Evolutionary conservation across 2,797 vertebrate species (phyloP).

Genomic region (Echiichthys vipera): DNA sequence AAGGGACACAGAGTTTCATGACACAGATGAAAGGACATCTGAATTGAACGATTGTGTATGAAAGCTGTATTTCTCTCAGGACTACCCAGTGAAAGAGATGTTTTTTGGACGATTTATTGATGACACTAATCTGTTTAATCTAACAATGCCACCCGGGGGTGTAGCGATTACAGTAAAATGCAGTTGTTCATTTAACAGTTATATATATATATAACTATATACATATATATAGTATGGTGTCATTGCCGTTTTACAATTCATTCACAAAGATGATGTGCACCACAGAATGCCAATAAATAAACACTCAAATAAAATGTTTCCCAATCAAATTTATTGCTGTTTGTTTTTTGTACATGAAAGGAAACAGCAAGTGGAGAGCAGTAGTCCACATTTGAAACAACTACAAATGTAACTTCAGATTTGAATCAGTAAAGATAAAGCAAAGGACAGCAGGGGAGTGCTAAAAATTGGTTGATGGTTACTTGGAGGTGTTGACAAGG

Average conservation of each 20-base stretch:
- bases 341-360: not conserved
- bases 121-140: not conserved
- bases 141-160: not conserved
- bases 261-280: not conserved
- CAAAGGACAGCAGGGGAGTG: not conserved
- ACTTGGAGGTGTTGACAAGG: conserved; percentile 10
- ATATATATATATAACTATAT: not conserved
- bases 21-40: conserved; percentile 21
- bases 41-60: conserved; percentile 12
- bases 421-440: not conserved
- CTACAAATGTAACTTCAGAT: not conserved
- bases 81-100: not conserved
- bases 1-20: not conserved
- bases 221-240: not conserved
- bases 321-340: not conserved
- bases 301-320: not conserved
- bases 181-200: not conserved
- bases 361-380: not conserved
- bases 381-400: not conserved
- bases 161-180: not conserved
- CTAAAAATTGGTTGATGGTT: conserved; percentile 8
- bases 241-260: not conserved
- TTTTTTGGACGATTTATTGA: not conserved
- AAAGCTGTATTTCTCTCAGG: conserved; percentile 14
- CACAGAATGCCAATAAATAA: conserved; percentile 2